Evolutionary conservation across 2,888 invertebrate genomes (phyloP), one percentile per base, ranked within the genome.

Genomic region (Deilephila elpenor): DNA sequence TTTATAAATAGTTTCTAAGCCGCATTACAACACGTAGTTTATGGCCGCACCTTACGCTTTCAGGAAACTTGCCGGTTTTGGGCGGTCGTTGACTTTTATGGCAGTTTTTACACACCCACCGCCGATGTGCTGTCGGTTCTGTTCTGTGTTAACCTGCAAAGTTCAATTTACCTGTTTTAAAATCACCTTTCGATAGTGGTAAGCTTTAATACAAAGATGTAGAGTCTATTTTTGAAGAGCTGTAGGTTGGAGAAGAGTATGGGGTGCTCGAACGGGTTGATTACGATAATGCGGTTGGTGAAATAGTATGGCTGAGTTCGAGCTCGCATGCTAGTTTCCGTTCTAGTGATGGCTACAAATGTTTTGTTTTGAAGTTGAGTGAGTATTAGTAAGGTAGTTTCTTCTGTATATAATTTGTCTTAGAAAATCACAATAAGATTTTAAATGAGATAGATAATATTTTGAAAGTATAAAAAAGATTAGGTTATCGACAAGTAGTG

Each of bases 31-130:
- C 29, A 60, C 37, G 60, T 70, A 67, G 6, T 51, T 73, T 51
- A 73, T 56, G 70, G 71, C 20, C 25, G 37, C 61, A 14, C 53
- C 53, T 62, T 62, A 32, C 56, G 59, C 59, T 74, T 73, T 53
- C 44, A 51, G 64, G 76, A 74, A 84, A 84, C 78, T 85, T 81
- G 32, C 72, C 74, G 77, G 79, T 86, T 88, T 89, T 88, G 87
- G 86, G 80, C 77, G 83, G 86, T 86, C 88, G 87, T 89, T 88
- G 85, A 84, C 81, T 91, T 90, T 91, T 91, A 91, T 86, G 81
- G 84, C 83, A 86, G 83, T 90, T 91, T 91, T 91, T 91, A 88
- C 88, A 88, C 84, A 80, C 83, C 86, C 86, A 79, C 85, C 79
- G 84, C 84, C 77, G 80, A 78, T 76, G 73, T 79, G 81, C 78